phyloP scores from a whole-genome alignment of 2,797 vertebrate species.

The Leucoraja ocellata region DNA sequence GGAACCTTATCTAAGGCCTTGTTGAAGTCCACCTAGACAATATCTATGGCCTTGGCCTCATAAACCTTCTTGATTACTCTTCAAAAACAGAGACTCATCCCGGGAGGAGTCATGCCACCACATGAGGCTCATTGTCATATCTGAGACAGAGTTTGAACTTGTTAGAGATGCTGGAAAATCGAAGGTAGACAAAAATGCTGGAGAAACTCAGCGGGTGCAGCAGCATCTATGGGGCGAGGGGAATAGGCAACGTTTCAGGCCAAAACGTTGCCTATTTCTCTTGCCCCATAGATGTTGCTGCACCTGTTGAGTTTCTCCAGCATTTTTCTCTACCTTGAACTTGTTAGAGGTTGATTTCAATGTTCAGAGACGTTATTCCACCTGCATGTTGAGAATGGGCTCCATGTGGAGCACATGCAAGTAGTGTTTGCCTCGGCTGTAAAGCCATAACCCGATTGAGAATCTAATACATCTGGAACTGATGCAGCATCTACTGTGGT shows the following conservation, averaged over 20 bases:
- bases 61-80: no score
- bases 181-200: no score
- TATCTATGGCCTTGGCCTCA: no score
- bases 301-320: no score
- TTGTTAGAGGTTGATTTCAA: background rate
- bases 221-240: no score
- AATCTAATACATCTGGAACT: background rate
- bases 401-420: background rate
- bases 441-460: background rate
- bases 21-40: no score
- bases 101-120: background rate
- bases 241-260: no score
- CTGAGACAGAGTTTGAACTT: background rate
- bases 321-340: background rate
- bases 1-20: no score
- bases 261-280: no score
- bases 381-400: background rate
- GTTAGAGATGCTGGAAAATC: no score
- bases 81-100: background rate
- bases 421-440: background rate
- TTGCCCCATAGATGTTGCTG: no score
- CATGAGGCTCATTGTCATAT: background rate
- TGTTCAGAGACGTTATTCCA: background rate
- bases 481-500: background rate
- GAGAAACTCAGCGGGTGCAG: no score